Base-by-base conservation (phyloP, 1,140 invertebrate species). In the Zaprionus lachaisei region DNA sequence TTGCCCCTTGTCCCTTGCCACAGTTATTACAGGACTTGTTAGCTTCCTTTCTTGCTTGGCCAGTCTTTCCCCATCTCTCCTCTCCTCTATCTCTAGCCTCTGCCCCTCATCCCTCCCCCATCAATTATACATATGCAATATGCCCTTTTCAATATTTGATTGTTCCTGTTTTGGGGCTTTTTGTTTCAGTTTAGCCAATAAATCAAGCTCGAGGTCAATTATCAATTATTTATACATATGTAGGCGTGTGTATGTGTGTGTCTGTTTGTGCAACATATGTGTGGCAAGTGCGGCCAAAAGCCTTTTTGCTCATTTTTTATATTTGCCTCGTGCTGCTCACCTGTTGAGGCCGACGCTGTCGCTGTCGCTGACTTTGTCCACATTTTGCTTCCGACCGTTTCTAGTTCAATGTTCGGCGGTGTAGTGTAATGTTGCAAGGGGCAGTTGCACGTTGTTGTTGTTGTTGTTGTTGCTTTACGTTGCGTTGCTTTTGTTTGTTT, bases 191-290 rank as follows among this genome's bases (percentile, higher is more conserved):
- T 77, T 89, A 67, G 81, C 79, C 83, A 83, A 87, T 87, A 87
- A 89, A 89, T 89, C 83, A 74, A 83, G 81, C 81, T 84, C 84
- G 81, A 83, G 83, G 83, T 73, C 83, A 79, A 55, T 38, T 69
- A 83, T 87, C 77, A 89, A 89, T 87, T 89, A 87, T 87, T 87
- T 58, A 64, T 74, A 64, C 56, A 28, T 47, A 58, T 68, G 62
- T 56, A 12, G 51, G 56, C 7, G 55, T 34, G 17, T 54, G 47
- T 37, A 11, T 20, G 15, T 26, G 34, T 64, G 17, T 38, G 15
- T 26, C 4, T 44, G 1, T 44, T 5, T 41, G 28, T 56, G 9
- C 41, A 22, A 15, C 31, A 4, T 24, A 31, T 51, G 51, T 66
- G 63, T 66, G 34, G 9, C 34, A 34, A 22, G 20, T 26, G 17